Evolutionary conservation across 92 coral and sea anemone species (phyloP), one percentile per base, ranked within the genome.

Genomic region (Umimayanthus kanabou): DNA sequence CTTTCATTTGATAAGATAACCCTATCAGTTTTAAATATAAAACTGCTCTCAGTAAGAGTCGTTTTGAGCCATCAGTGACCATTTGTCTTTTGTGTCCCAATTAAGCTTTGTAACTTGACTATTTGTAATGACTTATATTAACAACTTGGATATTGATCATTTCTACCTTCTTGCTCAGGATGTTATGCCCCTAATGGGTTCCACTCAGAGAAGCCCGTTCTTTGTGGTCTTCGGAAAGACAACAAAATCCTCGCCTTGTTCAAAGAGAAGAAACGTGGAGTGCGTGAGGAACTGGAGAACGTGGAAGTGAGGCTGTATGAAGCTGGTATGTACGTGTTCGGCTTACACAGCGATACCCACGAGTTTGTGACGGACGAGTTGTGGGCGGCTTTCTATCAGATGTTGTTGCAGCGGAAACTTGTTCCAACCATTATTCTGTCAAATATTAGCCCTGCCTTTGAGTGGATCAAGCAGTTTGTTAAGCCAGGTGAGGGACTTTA

Each of bases 181-280:
- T 92, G 94, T 65, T 93, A 92, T 77, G 93, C 94, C 5, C 96
- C 94, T 9, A 90, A 92, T 79, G 96, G 96, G 53, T 93, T 92
- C 80, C 96, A 92, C 33, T 93, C 94, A 13, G 93, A 93, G 76
- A 93, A 93, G 55, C 96, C 96, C 33, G 92, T 92, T 15, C 77
- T 91, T 26, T 93, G 94, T 69, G 94, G 93, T 6, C 57, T 91
- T 83, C 81, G 82, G 25, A 90, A 89, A 43, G 94, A 91, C 87
- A 93, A 89, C 92, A 89, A 89, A 65, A 93, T 93, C 61, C 77
- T 91, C 25, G 73, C 92, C 20, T 67, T 93, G 84, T 93, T 89
- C 87, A 90, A 90, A 57, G 89, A 93, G 55, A 89, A 88, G 72
- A 85, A 85, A 22, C 66, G 66, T 15, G 90, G 86, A 9, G 82